These are phyloP conservation scores for Callimorpha dominula DNA, from an alignment of 2,888 invertebrate genomes.

Conservation along the genomic window DNA sequence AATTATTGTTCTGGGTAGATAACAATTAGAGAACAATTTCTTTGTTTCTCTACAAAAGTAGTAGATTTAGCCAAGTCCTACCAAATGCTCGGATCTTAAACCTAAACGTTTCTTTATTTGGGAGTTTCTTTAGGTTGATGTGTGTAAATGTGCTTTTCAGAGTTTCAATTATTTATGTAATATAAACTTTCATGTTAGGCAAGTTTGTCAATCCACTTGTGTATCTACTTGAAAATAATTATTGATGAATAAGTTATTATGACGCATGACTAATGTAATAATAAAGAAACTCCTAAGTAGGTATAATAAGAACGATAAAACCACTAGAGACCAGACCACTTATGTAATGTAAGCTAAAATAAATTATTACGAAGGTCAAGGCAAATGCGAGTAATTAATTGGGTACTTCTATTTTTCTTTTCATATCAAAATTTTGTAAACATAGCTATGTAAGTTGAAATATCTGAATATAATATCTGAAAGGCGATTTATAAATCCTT, in stretches of 20 bases:
- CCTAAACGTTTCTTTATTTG: too few relatives aligned
- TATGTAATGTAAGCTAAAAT: background rate
- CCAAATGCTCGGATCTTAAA: too few relatives aligned
- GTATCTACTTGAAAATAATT: background rate
- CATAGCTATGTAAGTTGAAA: background rate
- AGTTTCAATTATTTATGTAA: too few relatives aligned
- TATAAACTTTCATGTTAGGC: background rate
- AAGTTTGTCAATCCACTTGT: background rate
- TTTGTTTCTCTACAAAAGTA: too few relatives aligned
- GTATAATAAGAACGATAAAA: background rate
- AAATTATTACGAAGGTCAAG: background rate
- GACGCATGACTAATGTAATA: background rate
- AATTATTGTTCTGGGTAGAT: too few relatives aligned
- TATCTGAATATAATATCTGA: background rate
- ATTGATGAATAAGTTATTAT: background rate
- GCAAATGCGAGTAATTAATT: background rate
- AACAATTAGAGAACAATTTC: too few relatives aligned
- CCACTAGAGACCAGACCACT: background rate
- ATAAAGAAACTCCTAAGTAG: background rate
- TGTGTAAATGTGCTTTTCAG: too few relatives aligned
- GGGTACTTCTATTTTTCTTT: background rate
- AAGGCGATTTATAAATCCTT: background rate
- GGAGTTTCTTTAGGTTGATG: too few relatives aligned
- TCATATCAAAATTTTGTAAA: background rate
- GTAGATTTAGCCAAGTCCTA: too few relatives aligned